Percentiles rank a stretch among this genome's conserved stretches.
phyloP scores from a whole-genome alignment of 2,797 vertebrate genomes.

The Sebastiscus albofasciatus region DNA sequence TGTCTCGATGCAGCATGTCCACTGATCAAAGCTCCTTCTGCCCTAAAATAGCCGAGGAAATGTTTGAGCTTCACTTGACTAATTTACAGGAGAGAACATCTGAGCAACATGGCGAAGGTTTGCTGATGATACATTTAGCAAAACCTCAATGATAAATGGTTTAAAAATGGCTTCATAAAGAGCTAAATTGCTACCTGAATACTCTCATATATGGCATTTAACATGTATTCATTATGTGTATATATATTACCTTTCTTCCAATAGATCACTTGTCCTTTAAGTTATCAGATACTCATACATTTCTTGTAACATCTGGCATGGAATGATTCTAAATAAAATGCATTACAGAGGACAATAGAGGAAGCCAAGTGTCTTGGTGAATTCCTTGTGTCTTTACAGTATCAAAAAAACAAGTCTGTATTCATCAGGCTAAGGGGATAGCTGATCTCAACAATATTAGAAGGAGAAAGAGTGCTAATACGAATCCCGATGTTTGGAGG shows the following conservation, averaged over 20 bases:
- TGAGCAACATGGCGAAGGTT: constrained; percentile 6
- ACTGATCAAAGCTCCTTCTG: constrained; percentile 36
- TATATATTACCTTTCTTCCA: no score
- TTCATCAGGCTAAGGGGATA: neutral
- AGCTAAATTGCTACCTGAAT: neutral
- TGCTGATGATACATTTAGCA: constrained; percentile 7
- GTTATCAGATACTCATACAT: neutral
- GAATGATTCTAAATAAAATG: neutral
- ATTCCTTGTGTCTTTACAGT: neutral
- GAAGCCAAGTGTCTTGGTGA: neutral
- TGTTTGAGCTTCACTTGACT: constrained; percentile 22
- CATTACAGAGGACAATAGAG: neutral
- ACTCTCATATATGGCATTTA: neutral
- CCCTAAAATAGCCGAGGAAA: constrained; percentile 37
- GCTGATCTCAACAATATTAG: neutral
- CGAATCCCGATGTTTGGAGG: neutral
- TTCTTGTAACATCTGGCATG: neutral
- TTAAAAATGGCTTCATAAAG: neutral
- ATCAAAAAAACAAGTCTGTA: neutral
- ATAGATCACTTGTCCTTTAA: neutral
- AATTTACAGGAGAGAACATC: constrained; percentile 21
- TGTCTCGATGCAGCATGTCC: constrained; percentile 20
- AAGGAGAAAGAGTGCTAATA: neutral
- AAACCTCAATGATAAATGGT: neutral
- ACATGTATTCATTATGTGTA: neutral